Evolutionary conservation across 2,797 vertebrate species (phyloP).

Genomic region (Selene dorsalis): DNA sequence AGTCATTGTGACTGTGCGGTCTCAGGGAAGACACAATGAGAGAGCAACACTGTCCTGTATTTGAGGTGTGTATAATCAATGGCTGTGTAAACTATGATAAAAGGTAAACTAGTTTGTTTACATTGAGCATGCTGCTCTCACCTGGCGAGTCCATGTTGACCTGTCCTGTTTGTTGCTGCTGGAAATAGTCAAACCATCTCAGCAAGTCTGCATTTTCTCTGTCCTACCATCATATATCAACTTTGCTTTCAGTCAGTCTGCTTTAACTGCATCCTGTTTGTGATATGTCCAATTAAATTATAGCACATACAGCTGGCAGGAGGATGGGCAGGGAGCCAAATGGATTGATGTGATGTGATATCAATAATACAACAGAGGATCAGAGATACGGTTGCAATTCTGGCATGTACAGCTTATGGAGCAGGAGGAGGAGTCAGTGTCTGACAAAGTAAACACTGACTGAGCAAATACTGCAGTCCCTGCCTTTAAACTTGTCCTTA

Average conservation of each 20-base stretch:
- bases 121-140: neutral
- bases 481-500: neutral
- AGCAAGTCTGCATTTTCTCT: slow-evolving; percentile 1
- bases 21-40: neutral
- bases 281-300: slow-evolving; percentile 17
- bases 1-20: slow-evolving; percentile 12
- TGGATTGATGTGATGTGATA: slow-evolving; percentile 32
- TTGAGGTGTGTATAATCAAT: neutral
- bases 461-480: slow-evolving; percentile 28
- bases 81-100: neutral
- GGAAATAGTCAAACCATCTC: slow-evolving; percentile 4
- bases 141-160: neutral
- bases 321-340: slow-evolving; percentile 23
- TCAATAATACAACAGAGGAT: slow-evolving; percentile 45
- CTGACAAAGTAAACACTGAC: slow-evolving; percentile 27
- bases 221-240: neutral
- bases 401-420: slow-evolving; percentile 1
- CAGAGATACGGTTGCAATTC: slow-evolving; percentile 1
- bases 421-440: neutral
- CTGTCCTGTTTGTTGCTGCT: neutral
- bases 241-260: slow-evolving; percentile 21
- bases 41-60: neutral
- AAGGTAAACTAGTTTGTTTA: slow-evolving; percentile 7
- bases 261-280: slow-evolving; percentile 10
- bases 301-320: slow-evolving; percentile 1